These are phyloP conservation scores for Erebia aethiops DNA, from an alignment of 2,888 invertebrate genomes.

Conservation along the genomic window DNA sequence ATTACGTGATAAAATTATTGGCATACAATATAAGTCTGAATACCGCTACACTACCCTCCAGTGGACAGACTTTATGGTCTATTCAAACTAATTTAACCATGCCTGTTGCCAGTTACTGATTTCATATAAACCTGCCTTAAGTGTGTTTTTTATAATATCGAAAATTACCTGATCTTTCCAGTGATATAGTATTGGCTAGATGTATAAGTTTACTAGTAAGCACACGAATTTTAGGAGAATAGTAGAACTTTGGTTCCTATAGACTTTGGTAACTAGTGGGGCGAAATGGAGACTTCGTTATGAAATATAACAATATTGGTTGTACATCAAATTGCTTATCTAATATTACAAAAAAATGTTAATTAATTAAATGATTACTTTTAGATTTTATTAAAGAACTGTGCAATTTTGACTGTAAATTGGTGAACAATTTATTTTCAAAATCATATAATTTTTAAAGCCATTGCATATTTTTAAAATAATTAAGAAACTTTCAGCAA, in stretches of 20 bases:
- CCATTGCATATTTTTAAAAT: too few species aligned
- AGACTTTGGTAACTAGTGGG: constrained; percentile 45
- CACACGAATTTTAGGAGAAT: constrained; percentile 38
- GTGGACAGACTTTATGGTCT: too few species aligned
- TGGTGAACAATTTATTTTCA: neutral
- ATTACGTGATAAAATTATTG: too few species aligned
- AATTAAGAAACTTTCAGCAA: too few species aligned
- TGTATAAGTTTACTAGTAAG: constrained; percentile 30
- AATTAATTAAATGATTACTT: neutral
- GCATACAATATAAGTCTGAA: too few species aligned
- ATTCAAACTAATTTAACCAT: too few species aligned
- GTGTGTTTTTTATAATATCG: constrained; percentile 6
- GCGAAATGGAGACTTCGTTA: constrained; percentile 43
- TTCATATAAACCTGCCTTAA: neutral
- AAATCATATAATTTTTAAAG: neutral
- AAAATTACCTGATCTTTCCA: constrained; percentile 38
- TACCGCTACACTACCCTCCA: too few species aligned
- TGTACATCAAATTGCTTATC: neutral
- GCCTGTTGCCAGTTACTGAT: neutral
- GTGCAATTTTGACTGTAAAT: neutral
- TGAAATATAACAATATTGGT: neutral
- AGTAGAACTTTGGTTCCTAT: constrained; percentile 52
- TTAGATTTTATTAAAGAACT: neutral
- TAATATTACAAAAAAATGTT: too few species aligned
- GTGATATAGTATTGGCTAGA: constrained; percentile 42